These are phyloP conservation scores for Nyleta sp. DNA, from an alignment of 2,888 invertebrate genomes.

Conservation along the genomic window DNA sequence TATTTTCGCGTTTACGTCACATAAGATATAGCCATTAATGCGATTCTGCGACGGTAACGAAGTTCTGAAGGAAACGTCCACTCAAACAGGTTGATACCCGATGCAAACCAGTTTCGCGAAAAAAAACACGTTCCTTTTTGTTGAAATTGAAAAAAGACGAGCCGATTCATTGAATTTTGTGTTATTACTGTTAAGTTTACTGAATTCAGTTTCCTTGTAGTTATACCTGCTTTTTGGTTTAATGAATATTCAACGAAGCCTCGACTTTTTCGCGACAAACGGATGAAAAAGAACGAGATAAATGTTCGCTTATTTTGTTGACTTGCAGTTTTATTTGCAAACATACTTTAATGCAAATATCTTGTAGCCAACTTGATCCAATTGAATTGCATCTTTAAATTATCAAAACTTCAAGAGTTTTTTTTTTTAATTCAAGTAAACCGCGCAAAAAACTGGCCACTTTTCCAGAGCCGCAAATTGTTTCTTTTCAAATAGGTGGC, in stretches of 20 bases:
- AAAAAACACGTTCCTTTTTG: background rate
- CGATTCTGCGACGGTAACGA: too few relatives aligned
- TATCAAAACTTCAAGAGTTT: too few relatives aligned
- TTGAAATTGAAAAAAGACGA: slow-evolving; percentile 1
- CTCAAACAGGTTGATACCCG: slow-evolving; percentile 16
- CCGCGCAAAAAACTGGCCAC: too few relatives aligned
- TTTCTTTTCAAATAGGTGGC: too few relatives aligned
- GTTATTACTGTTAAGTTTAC: background rate
- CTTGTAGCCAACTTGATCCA: too few relatives aligned
- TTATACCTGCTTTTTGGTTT: slow-evolving; percentile 1
- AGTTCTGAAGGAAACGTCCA: background rate
- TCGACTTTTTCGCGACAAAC: background rate
- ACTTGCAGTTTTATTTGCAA: background rate
- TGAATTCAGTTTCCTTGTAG: background rate
- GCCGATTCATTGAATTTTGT: slow-evolving; percentile 1
- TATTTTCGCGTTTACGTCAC: too few relatives aligned
- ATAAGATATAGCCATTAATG: too few relatives aligned
- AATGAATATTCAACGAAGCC: slow-evolving; percentile 8
- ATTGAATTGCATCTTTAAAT: too few relatives aligned
- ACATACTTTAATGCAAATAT: too few relatives aligned
- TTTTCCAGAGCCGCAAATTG: too few relatives aligned
- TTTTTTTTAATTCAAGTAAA: too few relatives aligned
- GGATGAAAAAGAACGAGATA: background rate
- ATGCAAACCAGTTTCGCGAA: slow-evolving; percentile 22
- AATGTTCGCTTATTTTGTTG: background rate